Conservation (phyloP, 2,888 invertebrate genomes). For the Nymphalis urticae region DNA sequence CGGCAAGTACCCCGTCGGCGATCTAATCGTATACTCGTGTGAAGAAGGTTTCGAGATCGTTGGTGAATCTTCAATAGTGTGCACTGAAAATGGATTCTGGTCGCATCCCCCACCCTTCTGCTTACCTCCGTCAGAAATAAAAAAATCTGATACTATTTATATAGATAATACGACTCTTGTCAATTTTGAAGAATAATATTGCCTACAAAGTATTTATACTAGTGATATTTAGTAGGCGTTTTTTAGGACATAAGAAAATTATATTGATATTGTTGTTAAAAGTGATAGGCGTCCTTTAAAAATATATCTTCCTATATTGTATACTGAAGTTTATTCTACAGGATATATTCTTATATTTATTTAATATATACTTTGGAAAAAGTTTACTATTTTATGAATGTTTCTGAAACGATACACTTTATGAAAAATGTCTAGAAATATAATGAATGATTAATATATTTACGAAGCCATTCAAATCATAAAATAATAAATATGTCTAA, state of each 20-base stretch:
- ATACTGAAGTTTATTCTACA: not conserved
- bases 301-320: not conserved
- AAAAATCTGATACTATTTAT: conserved; percentile 65
- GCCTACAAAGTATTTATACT: not conserved
- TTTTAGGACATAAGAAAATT: too few species aligned
- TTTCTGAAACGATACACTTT: too few species aligned
- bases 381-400: not conserved
- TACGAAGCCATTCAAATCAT: too few species aligned
- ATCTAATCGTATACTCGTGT: conserved; percentile 88
- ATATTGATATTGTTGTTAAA: not conserved
- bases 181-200: conserved; percentile 53
- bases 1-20: conserved; percentile 88
- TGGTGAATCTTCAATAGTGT: conserved; percentile 91
- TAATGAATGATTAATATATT: too few species aligned
- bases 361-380: not conserved
- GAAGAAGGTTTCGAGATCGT: conserved; percentile 60
- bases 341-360: not conserved
- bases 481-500: too few species aligned
- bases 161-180: conserved; percentile 70
- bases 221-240: too few species aligned
- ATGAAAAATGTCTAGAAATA: too few species aligned
- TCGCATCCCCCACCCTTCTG: conserved; percentile 93
- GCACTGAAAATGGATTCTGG: conserved; percentile 94
- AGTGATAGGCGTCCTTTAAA: not conserved
- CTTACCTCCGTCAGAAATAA: conserved; percentile 64